Percentiles rank a stretch among this genome's conserved stretches.
Conservation (phyloP, 2,113 vertebrate species). For the Mionectes macconnelli region DNA sequence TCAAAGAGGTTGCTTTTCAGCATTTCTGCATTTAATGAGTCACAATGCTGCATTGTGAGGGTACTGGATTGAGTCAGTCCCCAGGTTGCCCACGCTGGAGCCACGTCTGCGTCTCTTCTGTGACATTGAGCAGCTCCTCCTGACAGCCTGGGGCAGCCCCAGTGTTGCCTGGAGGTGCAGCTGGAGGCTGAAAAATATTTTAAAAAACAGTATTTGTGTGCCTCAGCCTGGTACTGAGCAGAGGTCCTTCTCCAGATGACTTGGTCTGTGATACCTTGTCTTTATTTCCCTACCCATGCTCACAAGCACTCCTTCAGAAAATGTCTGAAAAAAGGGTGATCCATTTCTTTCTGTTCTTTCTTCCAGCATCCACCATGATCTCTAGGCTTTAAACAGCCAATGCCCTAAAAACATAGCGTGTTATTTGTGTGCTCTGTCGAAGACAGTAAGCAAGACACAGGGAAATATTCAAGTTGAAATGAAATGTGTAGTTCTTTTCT, state of each 20-base stretch:
- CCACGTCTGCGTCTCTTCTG: not conserved
- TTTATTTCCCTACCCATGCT: not conserved
- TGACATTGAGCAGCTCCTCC: not conserved
- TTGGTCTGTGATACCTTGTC: not conserved
- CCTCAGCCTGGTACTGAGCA: not conserved
- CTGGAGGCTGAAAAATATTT: not conserved
- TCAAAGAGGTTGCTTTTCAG: not conserved
- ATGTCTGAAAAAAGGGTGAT: not conserved
- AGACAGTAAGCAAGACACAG: not conserved
- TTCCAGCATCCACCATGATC: not conserved
- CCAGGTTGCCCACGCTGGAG: not conserved
- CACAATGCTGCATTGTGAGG: accelerated
- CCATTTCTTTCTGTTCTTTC: not conserved
- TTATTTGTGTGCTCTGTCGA: not conserved
- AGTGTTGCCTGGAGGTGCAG: not conserved
- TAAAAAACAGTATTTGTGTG: not conserved
- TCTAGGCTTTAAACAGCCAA: not conserved
- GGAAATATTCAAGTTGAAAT: not conserved
- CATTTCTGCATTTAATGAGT: not conserved
- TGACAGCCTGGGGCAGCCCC: not conserved
- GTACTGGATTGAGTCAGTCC: not conserved
- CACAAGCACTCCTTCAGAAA: not conserved
- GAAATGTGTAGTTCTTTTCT: not conserved
- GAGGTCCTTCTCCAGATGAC: not conserved
- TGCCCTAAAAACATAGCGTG: not conserved